Conservation (phyloP, 2,888 invertebrate genomes). For the Cryptus viduatorius region DNA sequence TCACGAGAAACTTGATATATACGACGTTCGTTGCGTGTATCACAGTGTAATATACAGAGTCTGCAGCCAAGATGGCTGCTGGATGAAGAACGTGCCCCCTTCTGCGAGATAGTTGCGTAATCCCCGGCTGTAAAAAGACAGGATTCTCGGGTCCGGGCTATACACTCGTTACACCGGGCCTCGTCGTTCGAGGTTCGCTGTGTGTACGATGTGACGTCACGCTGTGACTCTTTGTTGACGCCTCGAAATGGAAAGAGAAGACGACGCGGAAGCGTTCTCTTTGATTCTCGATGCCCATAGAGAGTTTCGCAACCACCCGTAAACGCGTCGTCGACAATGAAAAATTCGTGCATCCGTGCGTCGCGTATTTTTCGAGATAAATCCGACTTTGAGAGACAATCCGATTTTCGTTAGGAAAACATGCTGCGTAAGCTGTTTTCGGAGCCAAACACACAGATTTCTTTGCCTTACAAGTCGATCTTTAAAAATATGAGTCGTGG, state of each 20-base stretch:
- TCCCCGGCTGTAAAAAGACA: constrained; percentile 45
- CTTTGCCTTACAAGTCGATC: too few species aligned
- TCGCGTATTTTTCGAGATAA: too few species aligned
- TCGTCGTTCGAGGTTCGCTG: constrained; percentile 17
- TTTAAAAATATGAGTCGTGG: too few species aligned
- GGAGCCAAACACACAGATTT: too few species aligned
- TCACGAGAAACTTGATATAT: constrained; percentile 22
- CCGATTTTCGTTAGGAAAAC: too few species aligned
- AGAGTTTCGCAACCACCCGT: background rate
- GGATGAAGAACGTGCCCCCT: constrained; percentile 35
- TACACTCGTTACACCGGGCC: constrained; percentile 37
- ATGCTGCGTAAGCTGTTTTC: too few species aligned
- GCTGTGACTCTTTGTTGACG: constrained; percentile 29
- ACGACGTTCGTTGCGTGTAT: constrained; percentile 1
- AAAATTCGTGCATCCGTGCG: background rate
- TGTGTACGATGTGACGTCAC: constrained; percentile 37
- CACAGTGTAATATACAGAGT: background rate
- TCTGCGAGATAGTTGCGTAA: constrained; percentile 50
- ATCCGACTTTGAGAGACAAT: too few species aligned
- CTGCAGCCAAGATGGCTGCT: constrained; percentile 53
- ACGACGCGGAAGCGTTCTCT: constrained; percentile 34
- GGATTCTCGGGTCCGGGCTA: constrained; percentile 48
- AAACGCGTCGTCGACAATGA: background rate
- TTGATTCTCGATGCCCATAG: background rate
- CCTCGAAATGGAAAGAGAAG: constrained; percentile 31